Conservation (phyloP, 2,888 invertebrate genomes). For the Troides aeacus region DNA sequence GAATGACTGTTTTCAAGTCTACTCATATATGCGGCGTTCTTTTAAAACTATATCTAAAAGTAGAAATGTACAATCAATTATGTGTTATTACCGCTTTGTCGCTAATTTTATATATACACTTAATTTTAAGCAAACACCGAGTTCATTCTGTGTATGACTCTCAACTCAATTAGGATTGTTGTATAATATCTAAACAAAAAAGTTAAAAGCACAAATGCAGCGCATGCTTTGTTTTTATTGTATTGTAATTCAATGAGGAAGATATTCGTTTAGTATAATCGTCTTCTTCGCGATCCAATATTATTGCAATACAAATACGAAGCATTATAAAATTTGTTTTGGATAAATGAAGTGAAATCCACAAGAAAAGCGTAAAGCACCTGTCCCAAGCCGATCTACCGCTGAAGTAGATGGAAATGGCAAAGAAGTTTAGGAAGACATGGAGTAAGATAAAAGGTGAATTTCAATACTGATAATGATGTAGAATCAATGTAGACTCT, state of each 20-base stretch:
- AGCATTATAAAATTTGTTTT: too few relatives aligned
- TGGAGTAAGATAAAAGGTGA: too few relatives aligned
- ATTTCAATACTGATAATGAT: too few relatives aligned
- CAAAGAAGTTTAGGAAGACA: too few relatives aligned
- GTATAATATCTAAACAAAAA: constrained; percentile 9
- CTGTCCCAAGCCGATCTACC: too few relatives aligned
- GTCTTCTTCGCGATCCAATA: not conserved
- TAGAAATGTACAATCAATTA: constrained; percentile 32
- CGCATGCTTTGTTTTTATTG: constrained; percentile 1
- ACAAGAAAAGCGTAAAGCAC: too few relatives aligned
- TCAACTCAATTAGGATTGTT: constrained; percentile 15
- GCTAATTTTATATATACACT: constrained; percentile 27
- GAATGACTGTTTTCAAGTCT: constrained; percentile 32
- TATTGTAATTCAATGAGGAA: not conserved
- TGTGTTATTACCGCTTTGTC: constrained; percentile 15
- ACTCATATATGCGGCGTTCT: constrained; percentile 14
- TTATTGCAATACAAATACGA: constrained; percentile 1
- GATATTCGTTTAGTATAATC: not conserved
- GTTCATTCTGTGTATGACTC: constrained; percentile 26
- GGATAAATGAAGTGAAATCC: too few relatives aligned
- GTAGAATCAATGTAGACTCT: too few relatives aligned
- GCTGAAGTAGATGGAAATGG: too few relatives aligned
- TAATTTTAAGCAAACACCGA: constrained; percentile 25
- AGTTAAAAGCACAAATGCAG: not conserved
- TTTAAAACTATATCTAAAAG: constrained; percentile 16